Evolutionary conservation across 2,797 vertebrate genomes (phyloP), one percentile per base, ranked within the genome.

Genomic region (Kryptopterus vitreolus): DNA sequence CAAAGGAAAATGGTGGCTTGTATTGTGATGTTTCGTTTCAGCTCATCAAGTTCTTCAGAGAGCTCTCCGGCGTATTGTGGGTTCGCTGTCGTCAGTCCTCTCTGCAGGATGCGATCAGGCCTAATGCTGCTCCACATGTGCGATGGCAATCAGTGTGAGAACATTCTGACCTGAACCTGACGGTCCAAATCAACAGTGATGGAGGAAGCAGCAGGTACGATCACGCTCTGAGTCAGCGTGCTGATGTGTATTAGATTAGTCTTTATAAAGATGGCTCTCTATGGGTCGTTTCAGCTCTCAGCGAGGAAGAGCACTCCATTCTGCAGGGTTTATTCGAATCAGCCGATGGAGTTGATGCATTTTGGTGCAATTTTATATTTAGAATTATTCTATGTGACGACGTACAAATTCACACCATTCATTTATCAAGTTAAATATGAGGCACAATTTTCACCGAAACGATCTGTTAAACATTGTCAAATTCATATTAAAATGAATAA

Each of bases 181-280:
- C 31, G 26, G 4, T 61, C 69, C 59, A 57, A 83, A 83, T 83
- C 62, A 66, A 66, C 53, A 16, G 33, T 83, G 78, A 83, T 80
- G 43, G 43, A 81, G 38, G 70, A 69, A 24, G n/a, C 78, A 61
- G 33, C 26, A 62, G 33, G 62, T 57, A 26, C 43, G 58, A 76
- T 76, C 81, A 68, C 79, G 78, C 68, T 79, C 59, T 22, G 26
- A 53, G 11, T 33, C 20, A 3, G 68, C 52, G 48, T 31, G 24
- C 52, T 78, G 26, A 82, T 81, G 81, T 65, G 63, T 58, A 24
- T 78, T 66, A 73, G 29, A 76, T 76, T 33, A 82, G 29, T n/a
- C 48, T 70, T 46, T 38, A 80, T 57, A 63, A 74, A 68, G 6
- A 31, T 52, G 61, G 62, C 61, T 80, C 31, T 26, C 50, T 72